Conservation (phyloP, 2,797 vertebrate species). For the Sebastolobus altivelis region DNA sequence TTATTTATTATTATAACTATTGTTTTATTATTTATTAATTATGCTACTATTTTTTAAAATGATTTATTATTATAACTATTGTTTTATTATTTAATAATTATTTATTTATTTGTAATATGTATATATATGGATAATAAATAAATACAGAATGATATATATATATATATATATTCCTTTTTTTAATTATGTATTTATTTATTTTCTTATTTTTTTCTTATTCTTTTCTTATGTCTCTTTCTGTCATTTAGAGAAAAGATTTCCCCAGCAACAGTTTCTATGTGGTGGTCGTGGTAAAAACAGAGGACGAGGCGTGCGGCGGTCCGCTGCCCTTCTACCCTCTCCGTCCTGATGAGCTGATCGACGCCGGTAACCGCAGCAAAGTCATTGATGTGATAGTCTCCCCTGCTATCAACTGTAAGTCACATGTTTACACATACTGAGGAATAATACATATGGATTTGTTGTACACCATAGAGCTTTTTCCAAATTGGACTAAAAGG, state of each 20-base stretch:
- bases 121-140: too few relatives aligned
- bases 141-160: too few relatives aligned
- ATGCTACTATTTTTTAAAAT: too few relatives aligned
- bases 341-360: conserved; percentile 88
- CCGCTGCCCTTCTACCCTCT: conserved; percentile 92
- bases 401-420: conserved; percentile 92
- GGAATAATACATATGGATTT: neutral
- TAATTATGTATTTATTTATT: too few relatives aligned
- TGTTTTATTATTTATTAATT: too few relatives aligned
- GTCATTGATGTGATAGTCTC: conserved; percentile 90
- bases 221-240: neutral
- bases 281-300: conserved; percentile 97
- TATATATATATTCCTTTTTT: too few relatives aligned
- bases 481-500: neutral
- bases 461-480: neutral
- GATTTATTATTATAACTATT: fast-evolving
- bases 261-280: conserved; percentile 97
- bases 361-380: conserved; percentile 94
- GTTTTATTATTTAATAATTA: too few relatives aligned
- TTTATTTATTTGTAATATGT: too few relatives aligned
- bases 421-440: neutral
- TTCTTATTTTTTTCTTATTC: too few relatives aligned
- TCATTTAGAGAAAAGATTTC: conserved; percentile 92
- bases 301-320: conserved; percentile 95
- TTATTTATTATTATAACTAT: too few relatives aligned